These are phyloP conservation scores for Meloidogyne exigua DNA, from an alignment of 1,140 invertebrate species.

Conservation along the genomic window DNA sequence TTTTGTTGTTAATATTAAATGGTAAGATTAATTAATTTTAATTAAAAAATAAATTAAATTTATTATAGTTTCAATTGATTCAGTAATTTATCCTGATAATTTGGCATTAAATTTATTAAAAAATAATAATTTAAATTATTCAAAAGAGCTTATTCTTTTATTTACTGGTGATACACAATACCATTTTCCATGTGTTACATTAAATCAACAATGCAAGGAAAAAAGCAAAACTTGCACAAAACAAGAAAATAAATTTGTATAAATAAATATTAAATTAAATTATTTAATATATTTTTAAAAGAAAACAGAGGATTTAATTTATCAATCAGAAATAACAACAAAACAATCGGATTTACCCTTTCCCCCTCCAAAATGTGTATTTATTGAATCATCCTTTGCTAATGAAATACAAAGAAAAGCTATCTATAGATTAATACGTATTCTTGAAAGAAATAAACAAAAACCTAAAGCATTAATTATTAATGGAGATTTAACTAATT, in stretches of 20 bases:
- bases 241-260: neutral
- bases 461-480: neutral
- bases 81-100: neutral
- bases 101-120: neutral
- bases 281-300: neutral
- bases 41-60: too few species aligned
- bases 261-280: neutral
- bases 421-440: neutral
- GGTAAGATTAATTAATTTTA: neutral
- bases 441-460: neutral
- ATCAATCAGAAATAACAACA: neutral
- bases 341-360: neutral
- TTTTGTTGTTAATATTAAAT: too few species aligned
- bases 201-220: neutral
- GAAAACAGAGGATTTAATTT: neutral
- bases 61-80: neutral
- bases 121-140: neutral
- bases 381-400: neutral
- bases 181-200: neutral
- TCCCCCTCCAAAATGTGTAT: neutral
- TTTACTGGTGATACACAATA: conserved; percentile 1
- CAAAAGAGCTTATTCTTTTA: neutral
- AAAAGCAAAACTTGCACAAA: neutral
- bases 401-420: neutral
- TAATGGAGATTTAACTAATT: conserved; percentile 5